A percentile compares a stretch with the other conserved stretches of the same genome.
Conservation (phyloP, 1,140 invertebrate species). For the Laupala kohalensis region DNA sequence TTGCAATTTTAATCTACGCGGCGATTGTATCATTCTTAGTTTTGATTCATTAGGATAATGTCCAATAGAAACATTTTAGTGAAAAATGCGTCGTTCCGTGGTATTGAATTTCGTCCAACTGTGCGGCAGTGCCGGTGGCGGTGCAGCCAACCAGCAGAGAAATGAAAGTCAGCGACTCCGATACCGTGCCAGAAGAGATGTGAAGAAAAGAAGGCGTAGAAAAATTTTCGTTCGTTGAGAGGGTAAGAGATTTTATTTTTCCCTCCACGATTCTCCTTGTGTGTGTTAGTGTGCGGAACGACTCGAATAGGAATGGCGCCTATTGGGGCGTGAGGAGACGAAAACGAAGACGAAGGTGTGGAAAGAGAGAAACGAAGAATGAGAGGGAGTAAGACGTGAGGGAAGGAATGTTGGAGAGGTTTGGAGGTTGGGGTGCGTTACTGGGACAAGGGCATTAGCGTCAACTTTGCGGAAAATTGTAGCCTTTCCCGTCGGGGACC, state of each 20-base stretch:
- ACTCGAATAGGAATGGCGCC: background rate
- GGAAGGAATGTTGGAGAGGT: background rate
- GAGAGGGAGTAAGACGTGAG: background rate
- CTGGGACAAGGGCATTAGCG: background rate
- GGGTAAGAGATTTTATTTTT: slow-evolving; percentile 2
- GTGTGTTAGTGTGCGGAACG: background rate
- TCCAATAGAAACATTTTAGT: too few relatives aligned
- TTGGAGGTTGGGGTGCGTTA: background rate
- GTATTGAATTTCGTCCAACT: too few relatives aligned
- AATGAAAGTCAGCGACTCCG: background rate
- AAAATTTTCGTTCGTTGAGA: slow-evolving; percentile 4
- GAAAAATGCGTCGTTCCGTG: too few relatives aligned
- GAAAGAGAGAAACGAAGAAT: background rate
- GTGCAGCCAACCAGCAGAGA: background rate
- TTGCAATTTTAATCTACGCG: too few relatives aligned
- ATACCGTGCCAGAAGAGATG: slow-evolving; percentile 2
- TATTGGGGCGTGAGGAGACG: background rate
- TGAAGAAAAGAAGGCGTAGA: slow-evolving; percentile 6
- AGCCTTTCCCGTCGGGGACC: background rate
- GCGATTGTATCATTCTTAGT: too few relatives aligned
- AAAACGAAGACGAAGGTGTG: background rate
- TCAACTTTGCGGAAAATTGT: slow-evolving; percentile 13
- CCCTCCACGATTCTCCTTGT: too few relatives aligned
- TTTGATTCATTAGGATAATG: too few relatives aligned
- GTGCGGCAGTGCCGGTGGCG: too few relatives aligned